These are phyloP conservation scores for Pogonocherus hispidulus DNA, from an alignment of 2,888 invertebrate species.

Conservation along the genomic window DNA sequence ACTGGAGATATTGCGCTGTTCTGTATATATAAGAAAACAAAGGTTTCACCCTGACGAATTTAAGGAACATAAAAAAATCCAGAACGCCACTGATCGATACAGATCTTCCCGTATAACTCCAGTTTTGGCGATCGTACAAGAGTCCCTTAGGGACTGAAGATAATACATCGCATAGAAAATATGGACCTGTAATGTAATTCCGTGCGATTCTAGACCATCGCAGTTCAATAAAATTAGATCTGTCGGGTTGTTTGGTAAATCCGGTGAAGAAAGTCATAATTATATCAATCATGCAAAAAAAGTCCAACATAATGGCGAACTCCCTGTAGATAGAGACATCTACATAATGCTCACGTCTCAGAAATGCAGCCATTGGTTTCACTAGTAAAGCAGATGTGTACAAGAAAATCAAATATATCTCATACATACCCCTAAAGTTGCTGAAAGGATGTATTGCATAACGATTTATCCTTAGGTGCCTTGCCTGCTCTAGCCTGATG, in stretches of 20 bases:
- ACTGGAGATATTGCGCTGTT: neutral
- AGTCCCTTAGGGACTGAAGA: slow-evolving; percentile 42
- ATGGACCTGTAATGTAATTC: slow-evolving; percentile 40
- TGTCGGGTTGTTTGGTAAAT: neutral
- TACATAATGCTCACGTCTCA: neutral
- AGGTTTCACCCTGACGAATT: slow-evolving; percentile 25
- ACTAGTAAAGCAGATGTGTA: neutral
- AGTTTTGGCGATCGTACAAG: neutral
- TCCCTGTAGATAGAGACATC: neutral
- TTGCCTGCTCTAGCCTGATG: neutral
- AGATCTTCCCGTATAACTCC: no score
- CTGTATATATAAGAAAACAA: slow-evolving; percentile 3
- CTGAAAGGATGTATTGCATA: slow-evolving; percentile 18
- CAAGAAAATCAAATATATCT: slow-evolving; percentile 21
- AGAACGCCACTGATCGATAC: slow-evolving; percentile 5
- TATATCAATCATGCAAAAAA: slow-evolving; percentile 27
- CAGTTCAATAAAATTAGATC: slow-evolving; percentile 36
- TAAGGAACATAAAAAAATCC: slow-evolving; percentile 21
- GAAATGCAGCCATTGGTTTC: slow-evolving; percentile 19
- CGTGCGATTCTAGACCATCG: slow-evolving; percentile 33
- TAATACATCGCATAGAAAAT: slow-evolving; percentile 45
- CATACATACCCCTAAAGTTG: slow-evolving; percentile 28
- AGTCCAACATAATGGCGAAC: neutral
- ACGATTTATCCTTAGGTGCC: neutral
- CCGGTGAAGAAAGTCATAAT: slow-evolving; percentile 27